These are phyloP conservation scores for Morphnarchus princeps DNA, from an alignment of 2,113 vertebrate genomes.

Conservation along the genomic window DNA sequence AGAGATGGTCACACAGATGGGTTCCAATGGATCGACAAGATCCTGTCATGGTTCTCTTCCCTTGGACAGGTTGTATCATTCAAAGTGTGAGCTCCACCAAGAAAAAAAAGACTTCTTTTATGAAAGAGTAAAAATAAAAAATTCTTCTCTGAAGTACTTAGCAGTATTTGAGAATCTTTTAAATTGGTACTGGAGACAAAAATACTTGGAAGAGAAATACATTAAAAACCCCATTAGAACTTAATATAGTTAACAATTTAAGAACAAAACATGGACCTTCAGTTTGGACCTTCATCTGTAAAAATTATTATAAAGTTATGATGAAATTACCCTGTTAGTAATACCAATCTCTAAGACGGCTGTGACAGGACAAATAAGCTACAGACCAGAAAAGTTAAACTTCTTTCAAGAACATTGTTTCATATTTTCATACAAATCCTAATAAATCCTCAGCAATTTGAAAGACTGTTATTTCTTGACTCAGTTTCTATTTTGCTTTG, in stretches of 20 bases:
- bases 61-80: not conserved
- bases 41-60: not conserved
- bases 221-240: not conserved
- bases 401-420: not conserved
- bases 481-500: not conserved
- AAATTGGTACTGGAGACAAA: not conserved
- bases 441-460: not conserved
- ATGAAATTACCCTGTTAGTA: not conserved
- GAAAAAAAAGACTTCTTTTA: not conserved
- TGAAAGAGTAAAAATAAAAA: not conserved
- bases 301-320: not conserved
- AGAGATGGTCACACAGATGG: accelerated
- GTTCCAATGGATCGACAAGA: not conserved
- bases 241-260: not conserved
- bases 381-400: not conserved
- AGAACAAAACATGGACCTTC: not conserved
- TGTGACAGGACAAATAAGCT: not conserved
- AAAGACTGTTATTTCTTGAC: not conserved
- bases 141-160: not conserved
- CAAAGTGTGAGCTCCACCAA: not conserved
- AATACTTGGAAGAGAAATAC: not conserved
- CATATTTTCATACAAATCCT: not conserved
- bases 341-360: not conserved
- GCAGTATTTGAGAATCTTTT: not conserved
- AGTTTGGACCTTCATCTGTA: not conserved